Base-by-base conservation (phyloP, 2,888 invertebrate genomes). In the Drosophila prostipennis region DNA sequence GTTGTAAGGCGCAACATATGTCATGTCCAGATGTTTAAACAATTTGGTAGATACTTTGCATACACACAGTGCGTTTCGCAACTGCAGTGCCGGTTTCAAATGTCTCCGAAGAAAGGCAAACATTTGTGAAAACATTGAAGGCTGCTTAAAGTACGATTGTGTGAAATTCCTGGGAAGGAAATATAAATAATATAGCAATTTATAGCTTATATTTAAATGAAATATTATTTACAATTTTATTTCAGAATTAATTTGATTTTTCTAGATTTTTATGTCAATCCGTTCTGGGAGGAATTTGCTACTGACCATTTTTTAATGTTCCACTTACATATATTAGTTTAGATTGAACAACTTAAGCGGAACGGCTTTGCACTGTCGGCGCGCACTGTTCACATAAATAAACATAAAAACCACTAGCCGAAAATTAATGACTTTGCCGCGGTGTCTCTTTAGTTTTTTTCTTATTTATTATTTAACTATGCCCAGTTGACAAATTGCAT, bases 401-500 rank as follows among this genome's bases (percentile, higher is more conserved):
- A 68, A 45, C 34, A 36, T 48, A 48, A 11, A 19, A 40, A 23
- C 14, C 45, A 48, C 61, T 43, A 39, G 36, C 34, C 16, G 49
- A 72, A 42, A 61, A 51, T 63, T 64, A 63, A 64, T 45, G 63
- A 23, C 40, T 63, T 40, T 48, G 34, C 14, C 11, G 56, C 32
- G 42, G 54, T 43, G 26, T 43, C 29, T 49, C 23, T 40, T 19
- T 40, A 6, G n/a, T 4, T 23, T 10, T 13, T 34, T 19, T 13
- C 19, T 3, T n/a, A 16, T 19, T 14, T 39, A 19, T 45, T 23
- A 26, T n/a, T 58, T 23, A 57, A 37, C 61, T 46, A 46, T 57
- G 39, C 61, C 39, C 39, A 39, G 53, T 68, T 74, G 56, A 77
- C 67, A 64, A 77, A 77, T 79, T 77, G 73, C 67, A 79, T 63